phyloP scores from a whole-genome alignment of 2,888 invertebrate species.

The Cheilosia grossa region DNA sequence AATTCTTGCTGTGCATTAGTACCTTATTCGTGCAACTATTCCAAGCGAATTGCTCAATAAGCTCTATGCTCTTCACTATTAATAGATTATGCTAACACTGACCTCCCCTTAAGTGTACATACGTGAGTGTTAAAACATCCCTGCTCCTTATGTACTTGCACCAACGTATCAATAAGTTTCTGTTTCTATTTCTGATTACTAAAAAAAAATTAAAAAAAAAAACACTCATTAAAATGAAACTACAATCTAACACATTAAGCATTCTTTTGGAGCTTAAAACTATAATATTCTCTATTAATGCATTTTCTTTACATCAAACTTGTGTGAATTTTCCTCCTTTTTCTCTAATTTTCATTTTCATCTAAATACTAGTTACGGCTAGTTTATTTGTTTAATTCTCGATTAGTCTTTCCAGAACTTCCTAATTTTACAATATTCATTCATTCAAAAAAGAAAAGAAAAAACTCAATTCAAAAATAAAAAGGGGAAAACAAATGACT shows the following conservation, averaged over 20 bases:
- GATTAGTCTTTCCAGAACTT: constrained; percentile 20
- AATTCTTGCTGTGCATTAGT: no score
- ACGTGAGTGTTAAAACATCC: not conserved
- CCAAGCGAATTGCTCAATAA: not conserved
- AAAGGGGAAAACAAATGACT: constrained; percentile 58
- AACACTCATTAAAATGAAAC: not conserved
- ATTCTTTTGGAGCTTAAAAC: not conserved
- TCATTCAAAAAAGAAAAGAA: constrained; percentile 8
- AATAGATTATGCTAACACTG: not conserved
- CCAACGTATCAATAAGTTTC: not conserved
- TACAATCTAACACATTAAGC: not conserved
- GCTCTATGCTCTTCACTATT: not conserved
- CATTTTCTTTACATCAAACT: not conserved
- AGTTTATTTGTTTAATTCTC: not conserved
- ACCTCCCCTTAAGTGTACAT: constrained; percentile 10
- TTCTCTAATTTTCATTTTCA: not conserved
- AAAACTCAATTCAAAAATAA: not conserved
- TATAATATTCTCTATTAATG: not conserved
- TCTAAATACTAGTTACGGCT: not conserved
- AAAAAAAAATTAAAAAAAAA: not conserved
- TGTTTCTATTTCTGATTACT: constrained; percentile 1
- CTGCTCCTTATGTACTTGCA: not conserved
- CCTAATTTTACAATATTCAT: constrained; percentile 10
- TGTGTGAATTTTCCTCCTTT: no score
- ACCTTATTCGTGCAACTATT: no score